Conservation (phyloP, 2,797 vertebrate species). For the Sebastes glaucus region DNA sequence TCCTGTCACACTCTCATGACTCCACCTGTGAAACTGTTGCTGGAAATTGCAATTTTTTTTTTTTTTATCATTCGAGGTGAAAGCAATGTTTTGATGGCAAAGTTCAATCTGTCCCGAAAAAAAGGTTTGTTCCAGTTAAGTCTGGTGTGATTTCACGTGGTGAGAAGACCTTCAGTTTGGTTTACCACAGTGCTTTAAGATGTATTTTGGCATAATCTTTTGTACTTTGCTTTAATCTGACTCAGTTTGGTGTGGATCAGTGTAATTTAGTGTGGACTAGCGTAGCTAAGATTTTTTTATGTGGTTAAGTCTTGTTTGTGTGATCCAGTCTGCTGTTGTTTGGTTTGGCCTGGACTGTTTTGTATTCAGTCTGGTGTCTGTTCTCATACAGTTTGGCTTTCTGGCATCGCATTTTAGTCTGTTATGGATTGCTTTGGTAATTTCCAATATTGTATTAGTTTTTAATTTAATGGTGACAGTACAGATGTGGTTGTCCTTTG, state of each 20-base stretch:
- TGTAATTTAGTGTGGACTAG: neutral
- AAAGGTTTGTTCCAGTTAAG: neutral
- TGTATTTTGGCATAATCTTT: neutral
- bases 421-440: neutral
- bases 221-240: neutral
- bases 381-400: neutral
- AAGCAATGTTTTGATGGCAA: neutral
- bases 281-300: neutral
- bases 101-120: neutral
- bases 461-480: no score
- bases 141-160: neutral
- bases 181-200: no score
- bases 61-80: neutral
- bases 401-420: neutral
- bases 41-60: neutral
- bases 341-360: neutral
- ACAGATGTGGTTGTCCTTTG: neutral
- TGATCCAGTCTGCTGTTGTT: neutral
- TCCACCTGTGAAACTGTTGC: neutral
- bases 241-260: neutral
- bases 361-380: neutral
- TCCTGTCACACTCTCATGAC: neutral
- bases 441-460: neutral
- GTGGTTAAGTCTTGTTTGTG: neutral
- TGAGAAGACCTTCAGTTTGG: neutral